Percentiles rank a stretch among this genome's conserved stretches.
phyloP scores from a whole-genome alignment of 2,113 vertebrate genomes.

The Felis catus region F.catus_Fca126_mat1.0 CM031411.1:12484001-12484500 shows the following conservation, averaged over 20 bases:
- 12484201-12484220: neutral
- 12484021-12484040: neutral
- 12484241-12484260: constrained; percentile 55
- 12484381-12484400: constrained; percentile 58
- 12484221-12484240: neutral
- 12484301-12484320: constrained; percentile 51
- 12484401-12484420: constrained; percentile 74
- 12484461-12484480: constrained; percentile 72
- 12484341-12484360: constrained; percentile 62
- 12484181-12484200: neutral
- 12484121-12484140: constrained; percentile 14
- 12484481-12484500: constrained; percentile 74
- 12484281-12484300: constrained; percentile 43
- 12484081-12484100: neutral
- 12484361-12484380: constrained; percentile 62
- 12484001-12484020: neutral
- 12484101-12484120: neutral
- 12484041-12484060: neutral
- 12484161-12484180: neutral
- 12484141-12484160: constrained; percentile 27
- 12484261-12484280: constrained; percentile 45
- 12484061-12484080: neutral
- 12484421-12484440: constrained; percentile 74
- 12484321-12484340: constrained; percentile 47
- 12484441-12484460: constrained; percentile 49